A percentile compares a stretch with the other conserved stretches of the same genome.
Conservation (phyloP, 2,797 vertebrate species). For the Petrocephalus sullivani region DNA sequence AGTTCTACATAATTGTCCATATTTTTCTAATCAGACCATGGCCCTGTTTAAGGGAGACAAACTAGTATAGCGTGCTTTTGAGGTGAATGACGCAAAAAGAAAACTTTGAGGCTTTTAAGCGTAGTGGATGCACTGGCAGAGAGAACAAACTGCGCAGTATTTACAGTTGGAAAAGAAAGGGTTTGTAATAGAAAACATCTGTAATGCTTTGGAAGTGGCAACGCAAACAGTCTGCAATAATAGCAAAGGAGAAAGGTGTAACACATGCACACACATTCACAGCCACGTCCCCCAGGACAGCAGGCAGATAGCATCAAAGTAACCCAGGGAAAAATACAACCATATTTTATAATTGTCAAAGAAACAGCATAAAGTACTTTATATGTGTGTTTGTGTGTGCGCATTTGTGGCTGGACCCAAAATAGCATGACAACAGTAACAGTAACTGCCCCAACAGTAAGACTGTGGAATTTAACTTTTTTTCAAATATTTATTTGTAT, state of each 20-base stretch:
- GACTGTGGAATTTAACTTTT: background rate
- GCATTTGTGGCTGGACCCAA: background rate
- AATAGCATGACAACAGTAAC: background rate
- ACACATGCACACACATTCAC: slow-evolving; percentile 22
- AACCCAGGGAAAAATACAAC: background rate
- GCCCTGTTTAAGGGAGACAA: slow-evolving; percentile 36
- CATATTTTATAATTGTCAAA: background rate
- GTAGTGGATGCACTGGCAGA: slow-evolving; percentile 31
- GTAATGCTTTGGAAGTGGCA: slow-evolving; percentile 31
- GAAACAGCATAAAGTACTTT: background rate
- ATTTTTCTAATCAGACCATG: slow-evolving; percentile 44
- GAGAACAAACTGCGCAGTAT: slow-evolving; percentile 35
- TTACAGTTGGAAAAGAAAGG: slow-evolving; percentile 45
- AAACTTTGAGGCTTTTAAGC: slow-evolving; percentile 41
- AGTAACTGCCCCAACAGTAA: too few species aligned
- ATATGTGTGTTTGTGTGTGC: background rate
- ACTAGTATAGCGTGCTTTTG: slow-evolving; percentile 40
- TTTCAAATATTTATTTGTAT: background rate
- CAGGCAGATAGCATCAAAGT: background rate
- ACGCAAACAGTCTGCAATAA: slow-evolving; percentile 29
- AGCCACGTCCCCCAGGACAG: background rate
- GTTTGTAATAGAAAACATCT: slow-evolving; percentile 45
- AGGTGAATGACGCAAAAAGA: slow-evolving; percentile 45
- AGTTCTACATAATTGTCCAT: slow-evolving; percentile 40
- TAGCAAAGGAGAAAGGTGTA: slow-evolving; percentile 20